These are phyloP conservation scores for Potamarius usumacintae DNA, from an alignment of 2,113 vertebrate genomes.

Conservation along the genomic window DNA sequence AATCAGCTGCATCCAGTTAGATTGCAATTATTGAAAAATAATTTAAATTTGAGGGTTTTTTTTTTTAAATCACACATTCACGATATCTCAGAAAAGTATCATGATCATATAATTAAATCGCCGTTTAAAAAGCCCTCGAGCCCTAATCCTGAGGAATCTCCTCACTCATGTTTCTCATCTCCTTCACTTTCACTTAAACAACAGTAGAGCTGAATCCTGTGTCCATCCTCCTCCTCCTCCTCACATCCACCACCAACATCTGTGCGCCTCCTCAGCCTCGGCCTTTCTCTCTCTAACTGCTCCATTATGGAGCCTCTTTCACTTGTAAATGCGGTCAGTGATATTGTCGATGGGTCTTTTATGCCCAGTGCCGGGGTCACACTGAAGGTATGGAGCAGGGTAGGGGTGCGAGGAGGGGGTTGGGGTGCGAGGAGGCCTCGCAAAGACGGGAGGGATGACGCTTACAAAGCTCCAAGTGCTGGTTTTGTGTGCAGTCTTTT, in stretches of 20 bases:
- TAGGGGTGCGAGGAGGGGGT: constrained; percentile 24
- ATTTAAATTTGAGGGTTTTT: not conserved
- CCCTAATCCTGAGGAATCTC: not conserved
- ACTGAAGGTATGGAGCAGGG: constrained; percentile 54
- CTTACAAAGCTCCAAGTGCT: constrained; percentile 58
- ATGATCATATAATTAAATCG: not conserved
- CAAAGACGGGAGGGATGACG: constrained; percentile 48
- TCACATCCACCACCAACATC: constrained; percentile 81
- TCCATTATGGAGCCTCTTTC: constrained; percentile 83
- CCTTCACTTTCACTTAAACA: constrained; percentile 9
- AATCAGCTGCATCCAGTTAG: not conserved
- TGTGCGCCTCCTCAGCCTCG: constrained; percentile 84
- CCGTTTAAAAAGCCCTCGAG: no score
- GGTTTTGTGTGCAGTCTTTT: constrained; percentile 57
- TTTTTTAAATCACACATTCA: not conserved
- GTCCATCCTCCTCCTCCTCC: constrained; percentile 70
- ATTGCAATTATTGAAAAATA: not conserved
- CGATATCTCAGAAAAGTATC: not conserved
- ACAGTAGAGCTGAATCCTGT: constrained; percentile 61
- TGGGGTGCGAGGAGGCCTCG: constrained; percentile 23
- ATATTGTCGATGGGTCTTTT: constrained; percentile 65
- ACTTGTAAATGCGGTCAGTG: constrained; percentile 77
- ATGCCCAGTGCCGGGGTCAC: constrained; percentile 56
- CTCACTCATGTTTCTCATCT: not conserved
- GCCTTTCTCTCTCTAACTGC: constrained; percentile 86